Conservation (phyloP, 2,113 vertebrate genomes). For the Halcyon senegalensis region DNA sequence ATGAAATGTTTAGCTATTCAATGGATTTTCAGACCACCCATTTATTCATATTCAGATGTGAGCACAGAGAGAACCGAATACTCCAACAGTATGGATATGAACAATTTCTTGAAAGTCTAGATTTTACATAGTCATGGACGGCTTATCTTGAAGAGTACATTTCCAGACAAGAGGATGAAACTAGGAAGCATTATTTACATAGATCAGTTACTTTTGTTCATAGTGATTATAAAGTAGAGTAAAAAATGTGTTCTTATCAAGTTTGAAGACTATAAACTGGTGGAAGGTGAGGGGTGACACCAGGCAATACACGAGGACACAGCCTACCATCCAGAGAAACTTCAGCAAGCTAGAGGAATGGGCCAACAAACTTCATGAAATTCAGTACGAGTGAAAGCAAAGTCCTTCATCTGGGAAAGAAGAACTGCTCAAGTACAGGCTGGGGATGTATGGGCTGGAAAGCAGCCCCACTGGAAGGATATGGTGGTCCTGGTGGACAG, state of each 20-base stretch:
- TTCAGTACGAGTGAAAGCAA: background rate
- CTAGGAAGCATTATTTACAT: background rate
- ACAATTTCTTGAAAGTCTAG: background rate
- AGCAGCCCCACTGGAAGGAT: background rate
- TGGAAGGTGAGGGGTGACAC: accelerated
- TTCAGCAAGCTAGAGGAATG: background rate
- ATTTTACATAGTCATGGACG: background rate
- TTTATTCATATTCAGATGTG: background rate
- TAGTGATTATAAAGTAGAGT: background rate
- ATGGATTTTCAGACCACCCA: background rate
- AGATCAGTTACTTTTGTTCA: background rate
- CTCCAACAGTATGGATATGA: background rate
- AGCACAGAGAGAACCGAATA: background rate
- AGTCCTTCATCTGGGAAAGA: background rate
- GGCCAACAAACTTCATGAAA: background rate
- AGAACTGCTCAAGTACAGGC: background rate
- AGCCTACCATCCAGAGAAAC: background rate
- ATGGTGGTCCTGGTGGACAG: background rate
- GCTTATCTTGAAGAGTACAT: background rate
- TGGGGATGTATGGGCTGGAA: background rate
- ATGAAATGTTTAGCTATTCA: background rate
- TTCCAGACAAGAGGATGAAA: background rate
- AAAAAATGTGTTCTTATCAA: background rate
- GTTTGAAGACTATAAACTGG: background rate
- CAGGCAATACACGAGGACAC: background rate